A percentile compares a stretch with the other conserved stretches of the same genome.
These are phyloP conservation scores for Camptogramma bilineatum DNA, from an alignment of 2,888 invertebrate species.

Conservation along the genomic window DNA sequence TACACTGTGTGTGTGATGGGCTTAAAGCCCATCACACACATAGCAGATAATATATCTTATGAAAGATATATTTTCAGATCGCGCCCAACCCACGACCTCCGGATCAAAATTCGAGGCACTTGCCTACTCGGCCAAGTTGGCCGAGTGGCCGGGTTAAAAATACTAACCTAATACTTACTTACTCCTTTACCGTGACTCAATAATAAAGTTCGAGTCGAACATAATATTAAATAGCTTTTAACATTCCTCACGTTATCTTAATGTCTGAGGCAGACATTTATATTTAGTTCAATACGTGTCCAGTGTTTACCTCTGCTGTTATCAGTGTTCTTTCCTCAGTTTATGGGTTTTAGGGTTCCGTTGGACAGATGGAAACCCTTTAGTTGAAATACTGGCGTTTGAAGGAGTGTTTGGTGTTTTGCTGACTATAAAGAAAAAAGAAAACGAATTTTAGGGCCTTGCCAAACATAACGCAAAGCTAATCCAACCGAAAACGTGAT, in stretches of 20 bases:
- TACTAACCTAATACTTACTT: slow-evolving; percentile 48
- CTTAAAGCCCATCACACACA: too few species aligned
- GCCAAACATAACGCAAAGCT: too few species aligned
- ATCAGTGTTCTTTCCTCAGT: slow-evolving; percentile 63
- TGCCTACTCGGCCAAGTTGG: too few species aligned
- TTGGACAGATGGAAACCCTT: slow-evolving; percentile 17
- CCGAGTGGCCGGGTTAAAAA: too few species aligned
- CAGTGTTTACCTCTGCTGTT: slow-evolving; percentile 82
- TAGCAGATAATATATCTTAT: too few species aligned
- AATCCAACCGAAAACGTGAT: too few species aligned
- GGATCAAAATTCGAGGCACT: too few species aligned
- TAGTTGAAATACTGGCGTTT: background rate
- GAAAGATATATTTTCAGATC: too few species aligned
- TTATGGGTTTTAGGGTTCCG: slow-evolving; percentile 64
- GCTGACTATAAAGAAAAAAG: too few species aligned
- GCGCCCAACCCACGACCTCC: too few species aligned
- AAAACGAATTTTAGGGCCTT: too few species aligned
- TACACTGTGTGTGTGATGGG: too few species aligned
- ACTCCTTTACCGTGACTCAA: slow-evolving; percentile 43
- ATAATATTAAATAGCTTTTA: slow-evolving; percentile 87
- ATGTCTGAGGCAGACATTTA: slow-evolving; percentile 79
- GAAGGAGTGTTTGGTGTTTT: background rate
- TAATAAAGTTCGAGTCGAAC: slow-evolving; percentile 85
- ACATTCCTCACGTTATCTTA: slow-evolving; percentile 81
- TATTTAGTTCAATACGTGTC: slow-evolving; percentile 83